A percentile compares a stretch with the other conserved stretches of the same genome.
These are phyloP conservation scores for Ectemnius lituratus DNA, from an alignment of 2,888 invertebrate species.

Conservation along the genomic window DNA sequence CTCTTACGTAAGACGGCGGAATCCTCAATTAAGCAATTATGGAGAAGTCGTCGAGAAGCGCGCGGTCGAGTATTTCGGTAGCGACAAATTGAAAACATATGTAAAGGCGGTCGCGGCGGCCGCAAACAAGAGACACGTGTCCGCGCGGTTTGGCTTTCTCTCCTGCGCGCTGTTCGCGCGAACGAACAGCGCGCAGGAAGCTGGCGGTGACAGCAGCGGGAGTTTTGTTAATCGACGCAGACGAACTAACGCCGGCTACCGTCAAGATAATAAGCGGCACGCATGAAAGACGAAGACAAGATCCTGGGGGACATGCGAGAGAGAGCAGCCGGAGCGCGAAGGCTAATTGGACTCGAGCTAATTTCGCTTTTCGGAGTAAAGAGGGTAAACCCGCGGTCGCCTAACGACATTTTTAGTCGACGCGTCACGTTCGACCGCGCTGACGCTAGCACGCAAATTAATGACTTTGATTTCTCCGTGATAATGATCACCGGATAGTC, in stretches of 20 bases:
- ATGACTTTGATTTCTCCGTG: too few species aligned
- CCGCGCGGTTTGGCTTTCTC: not conserved
- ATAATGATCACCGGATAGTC: too few species aligned
- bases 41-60: constrained; percentile 7
- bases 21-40: constrained; percentile 13
- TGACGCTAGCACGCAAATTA: too few species aligned
- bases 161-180: constrained; percentile 3
- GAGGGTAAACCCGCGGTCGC: constrained; percentile 4
- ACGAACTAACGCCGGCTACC: constrained; percentile 37
- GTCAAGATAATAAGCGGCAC: constrained; percentile 47
- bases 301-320: not conserved
- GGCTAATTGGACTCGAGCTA: constrained; percentile 52
- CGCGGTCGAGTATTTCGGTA: constrained; percentile 51
- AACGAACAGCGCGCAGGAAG: constrained; percentile 20
- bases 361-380: constrained; percentile 44
- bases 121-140: constrained; percentile 52
- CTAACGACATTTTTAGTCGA: constrained; percentile 24
- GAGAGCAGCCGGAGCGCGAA: constrained; percentile 5
- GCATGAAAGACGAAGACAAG: constrained; percentile 27
- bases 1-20: constrained; percentile 16
- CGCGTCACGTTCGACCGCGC: not conserved
- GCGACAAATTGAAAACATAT: constrained; percentile 64
- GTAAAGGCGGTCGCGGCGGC: constrained; percentile 37
- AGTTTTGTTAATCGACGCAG: constrained; percentile 58
- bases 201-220: constrained; percentile 48